Conservation (phyloP, 2,888 invertebrate species). For the Agrotis segetum region DNA sequence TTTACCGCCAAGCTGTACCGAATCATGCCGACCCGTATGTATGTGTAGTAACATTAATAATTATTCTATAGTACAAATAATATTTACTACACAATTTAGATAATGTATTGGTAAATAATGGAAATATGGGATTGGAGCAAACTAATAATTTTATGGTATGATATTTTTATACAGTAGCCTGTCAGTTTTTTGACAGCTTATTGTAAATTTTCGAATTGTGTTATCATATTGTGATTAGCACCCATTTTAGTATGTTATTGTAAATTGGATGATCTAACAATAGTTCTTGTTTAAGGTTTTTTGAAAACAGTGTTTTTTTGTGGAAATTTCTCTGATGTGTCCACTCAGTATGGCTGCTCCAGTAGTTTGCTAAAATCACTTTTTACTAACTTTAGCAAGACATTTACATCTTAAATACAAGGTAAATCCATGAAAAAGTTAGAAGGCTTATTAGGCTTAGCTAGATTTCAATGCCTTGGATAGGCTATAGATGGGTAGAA, state of each 20-base stretch:
- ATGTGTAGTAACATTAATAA: not conserved
- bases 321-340: not conserved
- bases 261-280: slow-evolving; percentile 11
- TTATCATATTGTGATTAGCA: slow-evolving; percentile 13
- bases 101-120: slow-evolving; percentile 37
- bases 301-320: not conserved
- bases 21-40: not conserved
- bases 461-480: too few species aligned
- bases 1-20: not conserved
- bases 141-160: not conserved
- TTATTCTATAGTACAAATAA: slow-evolving; percentile 16
- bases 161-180: not conserved
- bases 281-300: slow-evolving; percentile 1
- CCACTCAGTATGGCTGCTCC: too few species aligned
- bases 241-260: slow-evolving; percentile 3
- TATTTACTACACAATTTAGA: slow-evolving; percentile 34
- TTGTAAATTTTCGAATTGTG: not conserved
- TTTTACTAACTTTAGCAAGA: too few species aligned
- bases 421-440: too few species aligned
- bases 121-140: not conserved
- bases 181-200: not conserved
- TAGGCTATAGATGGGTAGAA: too few species aligned
- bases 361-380: too few species aligned
- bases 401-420: too few species aligned
- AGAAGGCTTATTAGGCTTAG: too few species aligned